Base-by-base conservation (phyloP, 2,888 invertebrate genomes). In the Spicauda simplicius region DNA sequence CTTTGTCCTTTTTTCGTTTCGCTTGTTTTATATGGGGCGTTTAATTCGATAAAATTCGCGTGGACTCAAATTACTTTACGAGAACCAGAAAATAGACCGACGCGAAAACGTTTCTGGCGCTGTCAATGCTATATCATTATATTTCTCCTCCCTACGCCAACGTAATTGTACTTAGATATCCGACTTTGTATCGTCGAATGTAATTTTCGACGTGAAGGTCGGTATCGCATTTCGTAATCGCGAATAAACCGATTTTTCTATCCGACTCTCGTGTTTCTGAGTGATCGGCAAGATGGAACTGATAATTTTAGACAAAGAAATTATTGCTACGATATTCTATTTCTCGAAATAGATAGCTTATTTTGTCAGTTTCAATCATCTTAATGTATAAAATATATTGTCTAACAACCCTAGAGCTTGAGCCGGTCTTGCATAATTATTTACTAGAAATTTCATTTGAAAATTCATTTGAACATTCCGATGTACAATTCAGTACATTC, bases 21-120 rank as follows among this genome's bases (percentile, higher is more conserved):
- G 82, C 82, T 87, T 88, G 84, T 86, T 87, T 87, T 85, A 87
- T 88, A 85, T 87, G 86, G 84, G 83, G 86, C 87, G 85, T 85
- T 87, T 89, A 88, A 87, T 88, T 86, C 84, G 86, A 88, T 88
- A 84, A 87, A 87, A 89, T 84, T 87, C 86, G 84, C 77, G 80
- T 83, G 83, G 82, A 81, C 78, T 83, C 78, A 79, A 86, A 86
- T 86, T 84, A 86, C 80, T 87, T 86, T 84, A 80, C 81, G 80
- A 80, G 75, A 80, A 73, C 78, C 79, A 75, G 78, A 77, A 84
- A 80, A 81, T 82, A 80, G 76, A 78, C 77, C 74, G 73, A 80
- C 77, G 76, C 77, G 81, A 81, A 81, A 48, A 16, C 48, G 48
- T n/a, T 48, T 48, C 48, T 77, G 74, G 68, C 73, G 61, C 66